phyloP scores from a whole-genome alignment of 2,888 invertebrate species.

The Geotrupes spiniger region DNA sequence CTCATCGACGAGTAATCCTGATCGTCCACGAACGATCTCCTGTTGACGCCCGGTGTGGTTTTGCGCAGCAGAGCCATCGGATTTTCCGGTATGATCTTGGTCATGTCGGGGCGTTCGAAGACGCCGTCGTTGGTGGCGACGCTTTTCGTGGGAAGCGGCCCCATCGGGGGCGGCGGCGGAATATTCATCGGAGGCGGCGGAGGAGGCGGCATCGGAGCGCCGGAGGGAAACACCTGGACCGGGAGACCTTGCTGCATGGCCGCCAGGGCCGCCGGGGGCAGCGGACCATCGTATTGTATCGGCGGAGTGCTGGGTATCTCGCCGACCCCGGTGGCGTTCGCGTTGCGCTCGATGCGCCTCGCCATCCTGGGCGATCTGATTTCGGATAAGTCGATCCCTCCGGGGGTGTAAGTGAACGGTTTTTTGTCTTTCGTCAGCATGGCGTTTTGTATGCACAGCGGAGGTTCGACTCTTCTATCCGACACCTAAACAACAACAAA shows the following conservation, averaged over 20 bases:
- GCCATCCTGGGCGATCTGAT: slow-evolving; percentile 89
- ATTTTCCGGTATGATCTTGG: slow-evolving; percentile 64
- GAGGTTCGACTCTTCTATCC: slow-evolving; percentile 60
- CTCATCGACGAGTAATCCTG: slow-evolving; percentile 30
- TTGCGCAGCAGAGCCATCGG: slow-evolving; percentile 68
- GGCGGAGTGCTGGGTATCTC: slow-evolving; percentile 52
- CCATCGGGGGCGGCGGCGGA: slow-evolving; percentile 57
- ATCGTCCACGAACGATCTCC: slow-evolving; percentile 40
- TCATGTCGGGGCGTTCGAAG: slow-evolving; percentile 68
- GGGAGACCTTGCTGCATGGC: slow-evolving; percentile 63
- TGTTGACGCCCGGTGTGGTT: slow-evolving; percentile 60
- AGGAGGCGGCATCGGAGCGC: slow-evolving; percentile 55
- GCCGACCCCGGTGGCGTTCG: slow-evolving; percentile 65
- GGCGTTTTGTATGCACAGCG: slow-evolving; percentile 87
- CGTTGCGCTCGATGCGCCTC: slow-evolving; percentile 69
- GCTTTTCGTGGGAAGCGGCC: slow-evolving; percentile 56
- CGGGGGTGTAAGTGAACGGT: slow-evolving; percentile 95
- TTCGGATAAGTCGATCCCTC: slow-evolving; percentile 87
- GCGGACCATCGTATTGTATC: slow-evolving; percentile 45
- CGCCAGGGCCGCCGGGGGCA: slow-evolving; percentile 63
- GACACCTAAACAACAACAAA: slow-evolving; percentile 11
- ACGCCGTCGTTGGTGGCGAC: slow-evolving; percentile 52
- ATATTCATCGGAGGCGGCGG: slow-evolving; percentile 52
- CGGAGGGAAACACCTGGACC: slow-evolving; percentile 60
- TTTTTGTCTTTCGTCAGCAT: slow-evolving; percentile 96